Conservation (phyloP, 2,797 vertebrate genomes). For the Synaphobranchus kaupii region DNA sequence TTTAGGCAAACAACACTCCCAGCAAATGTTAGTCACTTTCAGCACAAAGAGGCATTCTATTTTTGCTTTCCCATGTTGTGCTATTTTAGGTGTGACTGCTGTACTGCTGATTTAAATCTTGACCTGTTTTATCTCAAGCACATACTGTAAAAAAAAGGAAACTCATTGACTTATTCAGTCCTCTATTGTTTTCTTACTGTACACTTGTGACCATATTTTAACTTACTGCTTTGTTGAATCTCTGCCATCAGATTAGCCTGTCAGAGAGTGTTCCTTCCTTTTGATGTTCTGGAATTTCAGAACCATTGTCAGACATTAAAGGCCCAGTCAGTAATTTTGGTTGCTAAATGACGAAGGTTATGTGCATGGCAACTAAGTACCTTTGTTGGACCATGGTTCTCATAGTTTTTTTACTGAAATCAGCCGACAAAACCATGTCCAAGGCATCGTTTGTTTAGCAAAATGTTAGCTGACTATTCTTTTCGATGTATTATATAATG, state of each 20-base stretch:
- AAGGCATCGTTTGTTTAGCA: too few relatives aligned
- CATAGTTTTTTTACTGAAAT: too few relatives aligned
- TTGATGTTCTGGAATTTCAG: conserved; percentile 46
- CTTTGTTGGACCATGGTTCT: too few relatives aligned
- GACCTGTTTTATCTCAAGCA: neutral
- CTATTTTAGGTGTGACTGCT: neutral
- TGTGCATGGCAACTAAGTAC: too few relatives aligned
- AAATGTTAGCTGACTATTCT: too few relatives aligned
- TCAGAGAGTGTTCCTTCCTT: conserved; percentile 15
- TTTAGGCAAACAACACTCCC: neutral
- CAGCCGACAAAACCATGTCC: too few relatives aligned
- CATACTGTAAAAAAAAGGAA: neutral
- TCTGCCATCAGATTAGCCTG: neutral
- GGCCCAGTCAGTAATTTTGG: too few relatives aligned
- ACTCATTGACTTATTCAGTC: neutral
- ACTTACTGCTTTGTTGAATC: neutral
- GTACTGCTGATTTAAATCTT: neutral
- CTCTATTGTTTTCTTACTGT: neutral
- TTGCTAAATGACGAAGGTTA: too few relatives aligned
- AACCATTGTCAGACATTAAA: conserved; percentile 45
- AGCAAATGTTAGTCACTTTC: neutral
- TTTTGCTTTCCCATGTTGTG: neutral
- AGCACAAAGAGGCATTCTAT: conserved; percentile 1
- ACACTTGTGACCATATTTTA: neutral
- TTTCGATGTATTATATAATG: too few relatives aligned